Evolutionary conservation across 64 coral and sea anemone species (phyloP), one percentile per base, ranked within the genome.

Genomic region (Montipora sp.): DNA sequence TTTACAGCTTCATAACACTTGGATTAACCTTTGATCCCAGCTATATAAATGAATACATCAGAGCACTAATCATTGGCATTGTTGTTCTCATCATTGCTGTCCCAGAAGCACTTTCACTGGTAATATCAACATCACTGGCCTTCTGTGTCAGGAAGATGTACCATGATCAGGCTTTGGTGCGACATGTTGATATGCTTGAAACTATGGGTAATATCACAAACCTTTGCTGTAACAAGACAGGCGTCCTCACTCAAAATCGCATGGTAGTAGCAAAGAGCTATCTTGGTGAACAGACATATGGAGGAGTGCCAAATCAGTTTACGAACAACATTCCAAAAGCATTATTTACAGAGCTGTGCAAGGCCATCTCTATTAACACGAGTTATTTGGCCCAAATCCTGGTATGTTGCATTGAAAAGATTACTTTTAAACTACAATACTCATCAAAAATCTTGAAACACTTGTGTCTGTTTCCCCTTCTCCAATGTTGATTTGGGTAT

Each of bases 151-250:
- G 59, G 44, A 66, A 90, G 19, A 98, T 98, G 95, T 98, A 94
- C 79, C 67, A 88, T 78, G 91, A 98, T 49, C 83, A 91, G 63
- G 94, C 92, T 72, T 83, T 98, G 76, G 95, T 98, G 7, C 80
- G 89, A 53, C 92, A 98, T 49, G 88, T 94, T 27, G 83, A 98
- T 36, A 91, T 98, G 60, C 80, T 98, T 14, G 95, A 98, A 59
- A 88, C 92, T 22, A 98, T 98, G 95, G 95, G 95, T 8, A 98
- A 98, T 50, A 89, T 98, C 10, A 94, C 92, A 18, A 94, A 93
- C 21, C 87, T 98, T 27, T 98, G 92, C 65, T 98, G 95, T 70
- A 98, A 98, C 92, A 98, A 98, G 77, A 98, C 95, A 24, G 95
- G 95, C 7, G 95, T 98, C 48, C 57, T 98, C 8, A 98, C 95